phyloP scores from a whole-genome alignment of 2,113 vertebrate species.

The Chauna torquata region DNA sequence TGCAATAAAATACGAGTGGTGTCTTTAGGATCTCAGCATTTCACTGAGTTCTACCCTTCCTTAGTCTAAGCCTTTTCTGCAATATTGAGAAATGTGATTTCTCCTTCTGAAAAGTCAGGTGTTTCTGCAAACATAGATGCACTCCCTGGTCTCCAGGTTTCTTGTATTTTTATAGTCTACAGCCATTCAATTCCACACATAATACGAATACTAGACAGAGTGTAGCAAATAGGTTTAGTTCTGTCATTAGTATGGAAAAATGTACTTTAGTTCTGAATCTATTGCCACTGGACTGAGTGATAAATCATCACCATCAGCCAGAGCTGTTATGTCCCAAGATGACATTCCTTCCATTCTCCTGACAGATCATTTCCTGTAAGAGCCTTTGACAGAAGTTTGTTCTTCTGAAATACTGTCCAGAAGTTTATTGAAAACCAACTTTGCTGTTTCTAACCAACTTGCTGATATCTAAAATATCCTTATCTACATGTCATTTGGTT shows the following conservation, averaged over 20 bases:
- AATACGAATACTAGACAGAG: neutral
- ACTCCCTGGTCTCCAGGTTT: neutral
- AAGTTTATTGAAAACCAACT: neutral
- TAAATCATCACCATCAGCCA: neutral
- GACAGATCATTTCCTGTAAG: neutral
- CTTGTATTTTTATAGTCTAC: neutral
- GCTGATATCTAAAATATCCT: neutral
- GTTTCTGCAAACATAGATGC: neutral
- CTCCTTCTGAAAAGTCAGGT: neutral
- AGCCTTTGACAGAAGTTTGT: neutral
- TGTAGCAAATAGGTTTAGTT: neutral
- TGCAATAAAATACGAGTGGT: neutral
- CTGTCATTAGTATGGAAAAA: neutral
- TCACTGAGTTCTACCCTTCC: neutral
- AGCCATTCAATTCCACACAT: neutral
- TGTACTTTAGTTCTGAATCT: neutral
- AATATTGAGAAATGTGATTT: neutral
- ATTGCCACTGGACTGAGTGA: neutral
- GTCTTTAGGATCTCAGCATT: neutral
- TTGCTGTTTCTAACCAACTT: too few relatives aligned
- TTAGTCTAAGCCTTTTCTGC: neutral
- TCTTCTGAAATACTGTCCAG: neutral
- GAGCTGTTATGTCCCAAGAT: neutral
- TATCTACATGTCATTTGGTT: neutral
- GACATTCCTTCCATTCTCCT: neutral